phyloP scores from a whole-genome alignment of 2,797 vertebrate species.

The Eulemur coronatus region DNA sequence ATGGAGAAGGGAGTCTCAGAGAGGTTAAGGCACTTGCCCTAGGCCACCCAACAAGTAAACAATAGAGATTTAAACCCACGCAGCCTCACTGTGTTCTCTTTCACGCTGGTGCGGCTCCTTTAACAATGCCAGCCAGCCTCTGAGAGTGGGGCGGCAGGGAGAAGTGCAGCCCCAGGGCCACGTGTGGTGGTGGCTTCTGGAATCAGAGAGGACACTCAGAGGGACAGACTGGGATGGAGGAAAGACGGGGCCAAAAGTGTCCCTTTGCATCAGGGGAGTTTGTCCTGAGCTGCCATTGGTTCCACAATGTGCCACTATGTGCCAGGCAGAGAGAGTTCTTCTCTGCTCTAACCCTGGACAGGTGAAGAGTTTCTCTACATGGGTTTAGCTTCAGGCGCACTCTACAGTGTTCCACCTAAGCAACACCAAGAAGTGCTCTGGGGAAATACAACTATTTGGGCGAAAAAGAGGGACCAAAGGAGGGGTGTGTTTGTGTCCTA shows the following conservation, averaged over 20 bases:
- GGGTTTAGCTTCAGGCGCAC: not conserved
- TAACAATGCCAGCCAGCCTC: not conserved
- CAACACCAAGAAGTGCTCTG: not conserved
- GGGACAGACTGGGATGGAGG: not conserved
- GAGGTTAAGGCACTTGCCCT: not conserved
- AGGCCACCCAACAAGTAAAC: not conserved
- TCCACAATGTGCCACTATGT: not conserved
- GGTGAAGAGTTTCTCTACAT: not conserved
- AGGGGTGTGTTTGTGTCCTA: not conserved
- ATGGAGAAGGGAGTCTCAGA: not conserved
- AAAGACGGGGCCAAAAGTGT: not conserved
- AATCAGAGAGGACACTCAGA: not conserved
- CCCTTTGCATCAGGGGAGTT: not conserved
- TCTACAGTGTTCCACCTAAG: not conserved
- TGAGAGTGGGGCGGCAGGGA: not conserved
- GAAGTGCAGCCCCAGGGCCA: not conserved
- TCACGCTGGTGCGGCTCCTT: not conserved
- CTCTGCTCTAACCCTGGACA: not conserved
- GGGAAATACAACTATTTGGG: not conserved
- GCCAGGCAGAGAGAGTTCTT: not conserved
- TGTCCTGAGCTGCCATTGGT: not conserved
- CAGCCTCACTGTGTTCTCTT: not conserved
- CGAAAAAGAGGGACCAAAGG: not conserved
- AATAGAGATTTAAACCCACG: not conserved
- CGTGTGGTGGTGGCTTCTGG: not conserved